Conservation (phyloP, 2,113 vertebrate genomes). For the Barbus barbus region DNA sequence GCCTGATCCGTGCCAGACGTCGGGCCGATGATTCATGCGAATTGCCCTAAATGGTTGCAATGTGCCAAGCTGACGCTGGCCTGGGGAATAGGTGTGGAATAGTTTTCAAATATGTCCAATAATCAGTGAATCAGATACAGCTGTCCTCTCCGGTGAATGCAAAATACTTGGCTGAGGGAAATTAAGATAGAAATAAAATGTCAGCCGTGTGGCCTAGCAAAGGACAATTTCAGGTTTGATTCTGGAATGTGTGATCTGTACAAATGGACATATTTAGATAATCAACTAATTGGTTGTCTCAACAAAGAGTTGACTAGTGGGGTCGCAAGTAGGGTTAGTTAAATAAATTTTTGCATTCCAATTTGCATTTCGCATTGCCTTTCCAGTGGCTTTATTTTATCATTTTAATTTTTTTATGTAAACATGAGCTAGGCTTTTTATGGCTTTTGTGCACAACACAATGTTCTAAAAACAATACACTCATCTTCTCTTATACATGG, state of each 20-base stretch:
- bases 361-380: too few relatives aligned
- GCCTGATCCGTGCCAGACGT: slow-evolving; percentile 9
- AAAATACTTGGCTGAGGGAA: not conserved
- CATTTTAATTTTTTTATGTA: too few relatives aligned
- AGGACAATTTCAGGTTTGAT: not conserved
- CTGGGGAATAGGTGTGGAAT: slow-evolving; percentile 20
- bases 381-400: too few relatives aligned
- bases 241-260: not conserved
- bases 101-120: slow-evolving; percentile 32
- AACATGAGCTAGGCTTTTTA: too few relatives aligned
- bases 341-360: too few relatives aligned
- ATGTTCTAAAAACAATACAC: not conserved
- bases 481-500: too few relatives aligned
- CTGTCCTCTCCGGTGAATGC: slow-evolving; percentile 8
- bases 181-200: not conserved
- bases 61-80: slow-evolving; percentile 9
- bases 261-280: not conserved
- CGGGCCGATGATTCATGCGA: not conserved
- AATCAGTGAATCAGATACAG: slow-evolving; percentile 13
- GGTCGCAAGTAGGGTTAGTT: too few relatives aligned
- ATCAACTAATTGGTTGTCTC: not conserved
- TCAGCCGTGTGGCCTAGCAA: not conserved
- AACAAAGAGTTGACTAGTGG: too few relatives aligned
- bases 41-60: slow-evolving; percentile 25
- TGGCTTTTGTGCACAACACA: not conserved